These are phyloP conservation scores for Rhabdornis inornatus DNA, from an alignment of 2,113 vertebrate species.

Conservation along the genomic window DNA sequence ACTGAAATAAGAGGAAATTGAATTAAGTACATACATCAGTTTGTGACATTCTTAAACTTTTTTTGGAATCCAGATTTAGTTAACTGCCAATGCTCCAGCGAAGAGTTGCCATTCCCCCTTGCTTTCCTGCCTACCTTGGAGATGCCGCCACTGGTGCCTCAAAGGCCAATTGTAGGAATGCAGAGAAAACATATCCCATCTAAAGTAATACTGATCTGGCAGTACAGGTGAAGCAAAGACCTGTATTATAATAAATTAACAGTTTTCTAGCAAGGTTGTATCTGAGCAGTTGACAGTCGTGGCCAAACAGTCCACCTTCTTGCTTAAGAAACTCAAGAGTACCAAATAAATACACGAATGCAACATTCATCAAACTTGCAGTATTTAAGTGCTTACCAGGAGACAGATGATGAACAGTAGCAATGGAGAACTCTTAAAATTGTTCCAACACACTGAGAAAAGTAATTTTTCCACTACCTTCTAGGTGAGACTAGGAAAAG, in stretches of 20 bases:
- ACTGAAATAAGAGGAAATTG: not conserved
- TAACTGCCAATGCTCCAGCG: not conserved
- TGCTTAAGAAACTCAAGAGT: not conserved
- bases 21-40: not conserved
- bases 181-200: not conserved
- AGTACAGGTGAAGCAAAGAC: not conserved
- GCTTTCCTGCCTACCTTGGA: not conserved
- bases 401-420: not conserved
- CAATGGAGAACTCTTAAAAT: not conserved
- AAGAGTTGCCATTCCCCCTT: not conserved
- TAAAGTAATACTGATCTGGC: not conserved
- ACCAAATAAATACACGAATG: not conserved
- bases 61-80: not conserved
- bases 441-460: not conserved
- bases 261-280: not conserved
- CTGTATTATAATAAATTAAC: rapidly evolving
- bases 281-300: not conserved
- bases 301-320: not conserved
- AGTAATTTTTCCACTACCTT: not conserved
- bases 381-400: not conserved
- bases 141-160: not conserved
- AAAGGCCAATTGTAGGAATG: not conserved
- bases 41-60: not conserved
- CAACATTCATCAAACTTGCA: not conserved
- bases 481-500: not conserved